Percentiles rank a stretch among this genome's conserved stretches.
These are phyloP conservation scores for Ametastegia equiseti DNA, from an alignment of 2,888 invertebrate species.

Conservation along the genomic window DNA sequence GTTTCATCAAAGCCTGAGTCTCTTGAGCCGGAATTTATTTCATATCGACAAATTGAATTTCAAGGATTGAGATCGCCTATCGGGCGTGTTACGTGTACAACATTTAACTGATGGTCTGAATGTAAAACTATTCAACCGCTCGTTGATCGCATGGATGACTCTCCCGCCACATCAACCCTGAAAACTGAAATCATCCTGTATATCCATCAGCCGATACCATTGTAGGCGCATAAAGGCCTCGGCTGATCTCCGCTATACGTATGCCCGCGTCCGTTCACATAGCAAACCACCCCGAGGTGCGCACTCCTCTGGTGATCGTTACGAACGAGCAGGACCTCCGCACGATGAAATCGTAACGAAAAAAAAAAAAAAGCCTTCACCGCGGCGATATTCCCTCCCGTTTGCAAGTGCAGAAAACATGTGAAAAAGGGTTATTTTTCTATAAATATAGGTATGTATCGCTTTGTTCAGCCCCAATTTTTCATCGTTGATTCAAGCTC, in stretches of 20 bases:
- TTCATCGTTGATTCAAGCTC: neutral
- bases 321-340: constrained; percentile 39
- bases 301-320: constrained; percentile 42
- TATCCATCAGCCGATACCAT: constrained; percentile 19
- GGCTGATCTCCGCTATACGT: constrained; percentile 31
- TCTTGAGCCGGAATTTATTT: neutral
- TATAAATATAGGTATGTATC: no score
- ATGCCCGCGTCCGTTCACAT: constrained; percentile 34
- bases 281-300: constrained; percentile 38
- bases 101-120: constrained; percentile 40
- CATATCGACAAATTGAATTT: constrained; percentile 19
- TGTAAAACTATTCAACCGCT: constrained; percentile 44
- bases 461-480: constrained; percentile 2
- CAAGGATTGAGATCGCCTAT: neutral
- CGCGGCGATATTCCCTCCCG: neutral
- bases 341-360: neutral
- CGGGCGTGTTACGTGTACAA: constrained; percentile 8
- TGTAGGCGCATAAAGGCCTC: constrained; percentile 31
- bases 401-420: neutral
- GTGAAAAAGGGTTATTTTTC: neutral
- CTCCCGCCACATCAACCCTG: constrained; percentile 42
- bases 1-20: neutral
- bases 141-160: constrained; percentile 42
- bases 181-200: constrained; percentile 29
- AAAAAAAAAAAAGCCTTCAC: constrained; percentile 33